These are phyloP conservation scores for Lysandra coridon DNA, from an alignment of 2,888 invertebrate species.

Conservation along the genomic window DNA sequence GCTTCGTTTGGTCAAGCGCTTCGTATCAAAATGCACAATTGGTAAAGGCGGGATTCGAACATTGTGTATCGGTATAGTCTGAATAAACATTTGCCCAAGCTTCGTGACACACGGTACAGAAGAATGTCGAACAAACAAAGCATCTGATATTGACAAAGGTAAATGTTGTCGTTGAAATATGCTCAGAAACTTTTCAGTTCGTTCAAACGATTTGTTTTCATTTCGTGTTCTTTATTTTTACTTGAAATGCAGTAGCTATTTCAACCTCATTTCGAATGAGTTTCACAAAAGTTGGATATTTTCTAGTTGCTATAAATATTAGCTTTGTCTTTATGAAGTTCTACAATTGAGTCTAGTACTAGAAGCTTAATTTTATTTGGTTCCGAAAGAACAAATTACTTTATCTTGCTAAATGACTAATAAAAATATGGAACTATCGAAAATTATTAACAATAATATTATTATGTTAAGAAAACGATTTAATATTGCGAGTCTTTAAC, in stretches of 20 bases:
- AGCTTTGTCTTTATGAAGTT: neutral
- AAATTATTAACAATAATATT: too few species aligned
- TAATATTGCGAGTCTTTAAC: too few species aligned
- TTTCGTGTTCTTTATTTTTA: slow-evolving; percentile 1
- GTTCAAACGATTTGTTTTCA: slow-evolving; percentile 8
- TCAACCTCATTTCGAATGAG: neutral
- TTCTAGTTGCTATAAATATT: neutral
- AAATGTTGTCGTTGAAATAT: slow-evolving; percentile 18
- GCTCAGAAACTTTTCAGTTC: slow-evolving; percentile 5
- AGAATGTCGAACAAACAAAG: slow-evolving; percentile 1
- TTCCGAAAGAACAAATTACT: too few species aligned
- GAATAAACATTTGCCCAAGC: slow-evolving; percentile 12
- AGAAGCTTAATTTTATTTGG: neutral
- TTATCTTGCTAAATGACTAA: too few species aligned
- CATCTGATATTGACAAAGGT: slow-evolving; percentile 10
- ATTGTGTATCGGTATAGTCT: neutral
- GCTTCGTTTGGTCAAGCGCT: neutral
- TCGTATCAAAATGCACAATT: slow-evolving; percentile 11
- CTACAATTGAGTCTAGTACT: neutral
- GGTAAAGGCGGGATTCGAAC: neutral
- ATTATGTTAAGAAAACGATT: too few species aligned
- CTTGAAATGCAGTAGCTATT: neutral
- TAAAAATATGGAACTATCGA: too few species aligned
- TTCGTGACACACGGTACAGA: slow-evolving; percentile 15
- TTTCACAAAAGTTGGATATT: neutral